Conservation (phyloP, 2,797 vertebrate species). For the Crocodylus rhombifer region DNA sequence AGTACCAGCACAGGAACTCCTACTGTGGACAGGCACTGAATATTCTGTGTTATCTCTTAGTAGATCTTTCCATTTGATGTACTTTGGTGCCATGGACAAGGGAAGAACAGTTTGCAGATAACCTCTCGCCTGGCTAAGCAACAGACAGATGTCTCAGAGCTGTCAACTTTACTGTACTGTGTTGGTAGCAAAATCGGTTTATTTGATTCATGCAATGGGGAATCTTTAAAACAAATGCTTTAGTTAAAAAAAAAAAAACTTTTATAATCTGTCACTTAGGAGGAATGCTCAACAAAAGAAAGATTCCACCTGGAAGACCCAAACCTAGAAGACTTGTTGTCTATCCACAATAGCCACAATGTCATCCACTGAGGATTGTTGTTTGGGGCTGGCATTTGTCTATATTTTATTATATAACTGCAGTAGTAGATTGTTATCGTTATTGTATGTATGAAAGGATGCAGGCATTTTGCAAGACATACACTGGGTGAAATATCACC, state of each 20-base stretch:
- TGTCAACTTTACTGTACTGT: not conserved
- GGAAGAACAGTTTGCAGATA: not conserved
- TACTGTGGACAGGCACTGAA: not conserved
- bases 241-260: not conserved
- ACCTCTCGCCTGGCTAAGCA: not conserved
- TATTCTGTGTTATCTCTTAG: not conserved
- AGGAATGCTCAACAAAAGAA: not conserved
- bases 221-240: not conserved
- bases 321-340: not conserved
- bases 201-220: not conserved
- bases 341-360: not conserved
- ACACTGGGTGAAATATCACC: not conserved
- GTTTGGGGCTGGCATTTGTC: not conserved
- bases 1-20: not conserved
- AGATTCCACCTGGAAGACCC: rapidly evolving
- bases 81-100: not conserved
- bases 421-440: not conserved
- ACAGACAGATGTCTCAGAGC: not conserved
- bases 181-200: not conserved
- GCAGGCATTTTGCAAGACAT: not conserved
- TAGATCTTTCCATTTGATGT: not conserved
- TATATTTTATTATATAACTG: not conserved
- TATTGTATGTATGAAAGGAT: not conserved
- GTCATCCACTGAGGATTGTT: not conserved
- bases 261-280: rapidly evolving